Evolutionary conservation across 2,888 invertebrate species (phyloP).

Genomic region (Uropetala carovei): DNA sequence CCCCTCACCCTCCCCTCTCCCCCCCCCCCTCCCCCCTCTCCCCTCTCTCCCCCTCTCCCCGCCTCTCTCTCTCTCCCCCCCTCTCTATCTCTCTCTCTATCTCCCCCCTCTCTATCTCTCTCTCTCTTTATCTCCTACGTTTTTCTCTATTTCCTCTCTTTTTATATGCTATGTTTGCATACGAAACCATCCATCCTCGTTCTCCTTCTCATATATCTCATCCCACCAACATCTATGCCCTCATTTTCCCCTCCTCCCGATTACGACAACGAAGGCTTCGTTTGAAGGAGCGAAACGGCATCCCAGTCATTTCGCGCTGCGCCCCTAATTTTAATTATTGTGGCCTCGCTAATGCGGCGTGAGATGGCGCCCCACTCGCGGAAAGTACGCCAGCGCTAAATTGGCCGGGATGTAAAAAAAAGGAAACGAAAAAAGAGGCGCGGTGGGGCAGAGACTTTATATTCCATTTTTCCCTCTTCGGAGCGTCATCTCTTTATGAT

Average conservation of each 20-base stretch:
- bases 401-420: neutral
- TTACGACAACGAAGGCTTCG: neutral
- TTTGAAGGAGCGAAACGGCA: neutral
- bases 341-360: slow-evolving; percentile 16
- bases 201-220: neutral
- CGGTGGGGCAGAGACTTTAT: neutral
- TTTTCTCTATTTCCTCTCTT: neutral
- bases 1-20: neutral
- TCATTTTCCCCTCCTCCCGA: neutral
- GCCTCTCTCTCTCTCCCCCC: neutral
- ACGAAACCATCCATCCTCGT: neutral
- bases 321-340: slow-evolving; percentile 22
- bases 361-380: slow-evolving; percentile 12
- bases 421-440: neutral
- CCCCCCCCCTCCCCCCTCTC: neutral
- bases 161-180: too few relatives aligned
- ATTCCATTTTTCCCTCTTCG: neutral
- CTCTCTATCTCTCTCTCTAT: neutral
- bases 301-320: neutral
- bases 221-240: slow-evolving; percentile 1
- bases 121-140: neutral
- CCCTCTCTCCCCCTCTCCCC: neutral
- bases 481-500: neutral
- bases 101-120: neutral
- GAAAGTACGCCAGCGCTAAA: slow-evolving; percentile 3